A percentile compares a stretch with the other conserved stretches of the same genome.
Conservation (phyloP, 2,797 vertebrate genomes). For the Allobates femoralis region DNA sequence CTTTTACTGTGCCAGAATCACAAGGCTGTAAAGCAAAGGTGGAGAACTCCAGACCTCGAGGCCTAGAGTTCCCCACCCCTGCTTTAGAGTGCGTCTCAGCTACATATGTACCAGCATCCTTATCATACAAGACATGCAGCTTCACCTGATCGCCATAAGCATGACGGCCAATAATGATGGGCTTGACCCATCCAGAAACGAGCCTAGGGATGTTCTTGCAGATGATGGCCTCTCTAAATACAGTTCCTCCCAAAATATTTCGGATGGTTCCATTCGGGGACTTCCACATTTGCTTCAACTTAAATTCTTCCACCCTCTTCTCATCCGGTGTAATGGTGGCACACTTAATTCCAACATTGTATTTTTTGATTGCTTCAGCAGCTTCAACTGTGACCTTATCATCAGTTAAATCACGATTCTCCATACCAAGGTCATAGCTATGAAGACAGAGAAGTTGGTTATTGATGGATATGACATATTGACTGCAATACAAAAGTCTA, state of each 20-base stretch:
- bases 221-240: constrained; percentile 97
- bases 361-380: constrained; percentile 89
- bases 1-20: too few species aligned
- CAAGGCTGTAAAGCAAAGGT: too few species aligned
- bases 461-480: neutral
- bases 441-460: neutral
- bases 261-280: constrained; percentile 97
- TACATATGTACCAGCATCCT: too few species aligned
- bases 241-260: constrained; percentile 96
- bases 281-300: constrained; percentile 97
- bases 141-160: constrained; percentile 96
- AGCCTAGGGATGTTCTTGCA: constrained; percentile 96
- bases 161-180: constrained; percentile 97
- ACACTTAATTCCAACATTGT: constrained; percentile 93
- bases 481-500: neutral
- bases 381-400: constrained; percentile 93
- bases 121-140: constrained; percentile 7
- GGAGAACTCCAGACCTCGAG: too few species aligned
- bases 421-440: constrained; percentile 95
- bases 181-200: constrained; percentile 92
- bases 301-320: constrained; percentile 96
- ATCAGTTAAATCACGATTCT: constrained; percentile 89
- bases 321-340: constrained; percentile 98
- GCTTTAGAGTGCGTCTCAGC: too few species aligned
- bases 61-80: too few species aligned